These are phyloP conservation scores for Myotis planiceps DNA, from an alignment of 2,797 vertebrate genomes.

Conservation along the genomic window DNA sequence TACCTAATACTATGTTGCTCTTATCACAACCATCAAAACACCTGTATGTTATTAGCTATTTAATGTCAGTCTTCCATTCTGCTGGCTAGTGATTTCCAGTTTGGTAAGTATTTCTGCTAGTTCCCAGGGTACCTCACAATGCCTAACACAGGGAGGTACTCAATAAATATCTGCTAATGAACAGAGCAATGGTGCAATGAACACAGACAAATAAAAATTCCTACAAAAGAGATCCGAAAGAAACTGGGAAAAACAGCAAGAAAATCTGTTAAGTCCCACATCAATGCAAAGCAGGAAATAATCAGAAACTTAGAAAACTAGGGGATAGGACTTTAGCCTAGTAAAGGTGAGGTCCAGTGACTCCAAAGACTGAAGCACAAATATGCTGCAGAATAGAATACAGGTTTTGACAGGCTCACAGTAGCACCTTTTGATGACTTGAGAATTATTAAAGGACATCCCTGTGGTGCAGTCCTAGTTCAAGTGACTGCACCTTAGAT, in stretches of 20 bases:
- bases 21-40: neutral
- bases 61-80: neutral
- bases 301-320: neutral
- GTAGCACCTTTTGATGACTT: neutral
- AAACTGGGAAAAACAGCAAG: neutral
- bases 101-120: neutral
- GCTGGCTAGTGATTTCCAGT: neutral
- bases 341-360: neutral
- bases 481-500: neutral
- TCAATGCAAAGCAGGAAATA: neutral
- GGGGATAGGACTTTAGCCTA: neutral
- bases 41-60: neutral
- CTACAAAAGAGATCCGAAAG: constrained; percentile 12
- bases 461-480: neutral
- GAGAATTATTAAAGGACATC: neutral
- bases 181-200: neutral
- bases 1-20: neutral
- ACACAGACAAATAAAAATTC: neutral
- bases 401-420: neutral
- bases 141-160: neutral
- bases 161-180: neutral
- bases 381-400: neutral
- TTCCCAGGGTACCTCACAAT: neutral
- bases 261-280: neutral
- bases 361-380: neutral